Conservation (phyloP, 2,888 invertebrate species). For the Phymatocera aterrima region DNA sequence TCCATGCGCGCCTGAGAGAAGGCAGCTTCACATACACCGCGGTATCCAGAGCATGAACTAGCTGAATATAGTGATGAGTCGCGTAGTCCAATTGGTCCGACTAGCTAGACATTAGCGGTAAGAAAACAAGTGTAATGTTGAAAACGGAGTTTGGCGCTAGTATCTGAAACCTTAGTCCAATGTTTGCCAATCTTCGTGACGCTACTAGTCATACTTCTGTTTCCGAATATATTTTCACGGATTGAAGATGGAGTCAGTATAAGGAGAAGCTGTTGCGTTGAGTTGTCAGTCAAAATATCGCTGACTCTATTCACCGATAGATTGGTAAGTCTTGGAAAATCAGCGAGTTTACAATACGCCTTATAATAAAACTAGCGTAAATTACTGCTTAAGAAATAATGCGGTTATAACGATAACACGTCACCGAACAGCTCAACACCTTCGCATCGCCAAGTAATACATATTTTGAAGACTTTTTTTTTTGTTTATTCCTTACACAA, state of each 20-base stretch:
- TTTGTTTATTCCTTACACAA: not conserved
- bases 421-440: constrained; percentile 30
- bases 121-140: not conserved
- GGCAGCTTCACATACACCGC: too few relatives aligned
- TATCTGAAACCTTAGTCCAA: not conserved
- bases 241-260: constrained; percentile 37
- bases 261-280: constrained; percentile 2
- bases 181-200: not conserved
- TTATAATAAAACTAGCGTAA: not conserved
- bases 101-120: not conserved
- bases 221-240: not conserved
- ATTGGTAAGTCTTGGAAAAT: constrained; percentile 34
- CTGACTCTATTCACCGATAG: constrained; percentile 33
- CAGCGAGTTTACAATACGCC: constrained; percentile 2
- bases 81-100: not conserved
- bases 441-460: not conserved
- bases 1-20: too few relatives aligned
- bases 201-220: constrained; percentile 5
- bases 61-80: too few relatives aligned
- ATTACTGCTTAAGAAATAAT: constrained; percentile 12
- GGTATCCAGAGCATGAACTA: too few relatives aligned
- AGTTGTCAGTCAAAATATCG: constrained; percentile 15
- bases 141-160: constrained; percentile 18
- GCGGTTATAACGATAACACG: not conserved
- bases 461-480: not conserved